Evolutionary conservation across 2,888 invertebrate genomes (phyloP).

Genomic region (Patella ulyssiponensis): DNA sequence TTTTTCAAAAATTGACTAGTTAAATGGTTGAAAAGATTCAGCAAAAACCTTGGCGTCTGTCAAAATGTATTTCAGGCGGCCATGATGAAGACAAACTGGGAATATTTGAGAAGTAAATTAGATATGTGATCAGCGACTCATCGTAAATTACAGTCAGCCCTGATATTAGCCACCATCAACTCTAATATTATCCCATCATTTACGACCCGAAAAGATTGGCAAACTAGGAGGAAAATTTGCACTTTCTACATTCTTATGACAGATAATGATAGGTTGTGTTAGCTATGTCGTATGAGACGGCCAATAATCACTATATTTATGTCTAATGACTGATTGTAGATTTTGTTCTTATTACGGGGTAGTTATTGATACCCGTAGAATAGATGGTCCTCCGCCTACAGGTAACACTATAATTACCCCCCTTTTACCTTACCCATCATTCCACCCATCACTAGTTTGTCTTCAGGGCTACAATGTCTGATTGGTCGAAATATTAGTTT

Average conservation of each 20-base stretch:
- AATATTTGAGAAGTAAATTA: no score
- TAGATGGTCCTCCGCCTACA: background rate
- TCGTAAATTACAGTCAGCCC: background rate
- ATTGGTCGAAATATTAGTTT: constrained; percentile 7
- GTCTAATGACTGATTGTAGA: background rate
- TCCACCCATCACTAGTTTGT: background rate
- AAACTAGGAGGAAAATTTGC: background rate
- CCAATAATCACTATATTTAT: background rate
- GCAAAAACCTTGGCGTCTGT: no score
- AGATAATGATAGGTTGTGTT: background rate
- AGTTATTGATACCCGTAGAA: background rate
- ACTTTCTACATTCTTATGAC: background rate
- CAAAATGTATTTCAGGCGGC: no score
- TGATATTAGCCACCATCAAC: background rate
- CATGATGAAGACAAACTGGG: no score
- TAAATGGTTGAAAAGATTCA: no score
- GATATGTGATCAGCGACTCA: no score
- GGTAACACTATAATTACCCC: background rate
- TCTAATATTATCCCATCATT: constrained; percentile 1
- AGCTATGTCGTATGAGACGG: background rate
- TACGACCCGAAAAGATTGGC: background rate
- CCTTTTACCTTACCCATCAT: background rate
- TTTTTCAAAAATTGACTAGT: no score
- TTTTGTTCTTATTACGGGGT: background rate
- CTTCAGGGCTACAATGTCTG: background rate